Evolutionary conservation across 2,113 vertebrate species (phyloP), one percentile per base, ranked within the genome.

Genomic region (Ariopsis seemanni): DNA sequence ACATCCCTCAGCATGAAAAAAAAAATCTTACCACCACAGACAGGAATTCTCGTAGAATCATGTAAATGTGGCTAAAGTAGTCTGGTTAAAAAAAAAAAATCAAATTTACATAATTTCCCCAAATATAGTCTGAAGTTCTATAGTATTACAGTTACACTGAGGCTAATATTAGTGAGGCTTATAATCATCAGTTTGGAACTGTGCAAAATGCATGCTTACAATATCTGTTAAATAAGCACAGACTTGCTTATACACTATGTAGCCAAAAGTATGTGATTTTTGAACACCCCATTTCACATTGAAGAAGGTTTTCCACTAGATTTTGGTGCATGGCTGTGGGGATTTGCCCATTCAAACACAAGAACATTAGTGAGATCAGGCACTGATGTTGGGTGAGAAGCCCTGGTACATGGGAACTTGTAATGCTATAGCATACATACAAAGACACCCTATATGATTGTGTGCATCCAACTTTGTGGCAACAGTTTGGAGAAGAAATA

Each of bases 1-100:
- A 80, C 18, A 22, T 81, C 25, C 77, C n/a, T 58, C 25, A 42
- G 79, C 55, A 81, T 27, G 75, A 80, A 34, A 42, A 80, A 57
- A 17, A 57, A 1, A 7, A n/a, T 30, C 15, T 8, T 42, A 72
- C 6, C 48, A 77, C 72, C 34, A 8, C 14, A 74, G 42, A 74
- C 34, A 1, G 52, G 34, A 10, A 25, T 77, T 77, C 22, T 17
- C 15, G 7, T n/a, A 25, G 14, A 79, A 57, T 30, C 14, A 57
- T 79, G 50, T 55, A 55, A 78, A n/a, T 42, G 42, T 42, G 42
- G 4, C 42, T 42, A 42, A 42, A 42, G 42, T 42, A 42, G 42
- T 42, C 42, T 42, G 42, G 42, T 42, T 14, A 67, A 67, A 53
- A 53, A 53, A 53, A 53, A 53, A 9, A 53, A 53, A 9, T 9